Percentiles rank a stretch among this genome's conserved stretches.
phyloP scores from a whole-genome alignment of 2,797 vertebrate genomes.

The Phylloscopus collybita region DNA sequence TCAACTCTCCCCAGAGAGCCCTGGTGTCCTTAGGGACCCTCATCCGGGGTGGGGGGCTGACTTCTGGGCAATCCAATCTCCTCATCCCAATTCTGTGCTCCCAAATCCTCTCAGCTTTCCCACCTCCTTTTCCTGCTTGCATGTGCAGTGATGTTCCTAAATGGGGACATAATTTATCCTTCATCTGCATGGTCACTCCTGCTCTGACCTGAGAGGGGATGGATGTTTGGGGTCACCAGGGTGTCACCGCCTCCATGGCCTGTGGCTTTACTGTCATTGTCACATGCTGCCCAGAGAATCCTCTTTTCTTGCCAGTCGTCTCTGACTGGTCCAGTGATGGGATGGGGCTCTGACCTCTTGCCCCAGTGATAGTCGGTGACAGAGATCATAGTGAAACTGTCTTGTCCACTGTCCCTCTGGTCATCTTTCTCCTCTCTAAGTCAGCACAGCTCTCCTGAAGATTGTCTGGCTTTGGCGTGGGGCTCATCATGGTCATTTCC shows the following conservation, averaged over 20 bases:
- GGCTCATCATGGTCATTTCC: fast-evolving
- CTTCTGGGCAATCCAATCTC: background rate
- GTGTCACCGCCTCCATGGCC: background rate
- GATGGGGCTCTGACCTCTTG: background rate
- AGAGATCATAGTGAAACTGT: background rate
- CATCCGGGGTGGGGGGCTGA: fast-evolving
- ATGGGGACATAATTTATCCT: fast-evolving
- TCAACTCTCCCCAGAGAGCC: background rate
- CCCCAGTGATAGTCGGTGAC: fast-evolving
- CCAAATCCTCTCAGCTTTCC: background rate
- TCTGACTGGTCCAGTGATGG: background rate
- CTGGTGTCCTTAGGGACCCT: background rate
- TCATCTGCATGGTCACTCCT: background rate
- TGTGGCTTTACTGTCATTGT: background rate
- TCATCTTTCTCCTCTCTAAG: background rate
- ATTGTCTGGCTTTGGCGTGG: fast-evolving
- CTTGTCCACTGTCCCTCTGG: background rate
- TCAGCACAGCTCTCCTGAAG: background rate
- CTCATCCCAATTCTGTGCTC: background rate
- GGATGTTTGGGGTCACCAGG: background rate
- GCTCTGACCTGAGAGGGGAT: background rate
- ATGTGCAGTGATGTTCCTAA: background rate
- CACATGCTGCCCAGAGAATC: background rate
- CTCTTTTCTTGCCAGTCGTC: background rate
- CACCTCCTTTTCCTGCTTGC: fast-evolving